Conservation (phyloP, 2,888 invertebrate species). For the Pomacea canaliculata region DNA sequence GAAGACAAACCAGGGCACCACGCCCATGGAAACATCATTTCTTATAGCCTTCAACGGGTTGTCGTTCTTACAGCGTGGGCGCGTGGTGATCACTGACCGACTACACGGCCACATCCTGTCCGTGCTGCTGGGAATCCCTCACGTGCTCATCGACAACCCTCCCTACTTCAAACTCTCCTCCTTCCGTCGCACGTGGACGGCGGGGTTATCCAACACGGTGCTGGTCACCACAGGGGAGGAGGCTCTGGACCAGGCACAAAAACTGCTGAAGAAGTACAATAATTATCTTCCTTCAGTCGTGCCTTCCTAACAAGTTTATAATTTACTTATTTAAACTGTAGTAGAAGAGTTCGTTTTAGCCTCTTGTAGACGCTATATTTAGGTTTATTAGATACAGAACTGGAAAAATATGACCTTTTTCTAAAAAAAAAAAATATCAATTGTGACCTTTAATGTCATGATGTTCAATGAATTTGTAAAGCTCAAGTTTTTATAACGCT, state of each 20-base stretch:
- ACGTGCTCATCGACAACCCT: constrained; percentile 38
- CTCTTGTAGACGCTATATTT: no score
- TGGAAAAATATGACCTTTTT: no score
- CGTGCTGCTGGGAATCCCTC: constrained; percentile 37
- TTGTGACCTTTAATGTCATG: no score
- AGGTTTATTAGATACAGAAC: no score
- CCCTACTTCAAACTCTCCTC: constrained; percentile 22
- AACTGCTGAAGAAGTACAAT: constrained; percentile 6
- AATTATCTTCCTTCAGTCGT: neutral
- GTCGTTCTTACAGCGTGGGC: constrained; percentile 35
- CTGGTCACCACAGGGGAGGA: constrained; percentile 6
- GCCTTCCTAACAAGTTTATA: neutral
- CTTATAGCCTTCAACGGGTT: constrained; percentile 32
- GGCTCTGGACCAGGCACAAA: constrained; percentile 3
- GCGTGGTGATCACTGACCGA: constrained; percentile 38
- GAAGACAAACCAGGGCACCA: constrained; percentile 26
- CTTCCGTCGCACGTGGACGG: constrained; percentile 26
- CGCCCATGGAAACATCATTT: constrained; percentile 35
- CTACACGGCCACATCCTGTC: constrained; percentile 41
- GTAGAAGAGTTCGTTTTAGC: no score
- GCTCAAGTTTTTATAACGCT: no score
- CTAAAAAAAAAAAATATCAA: no score
- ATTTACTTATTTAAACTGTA: no score
- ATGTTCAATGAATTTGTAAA: no score
- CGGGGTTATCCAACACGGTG: constrained; percentile 7